Conservation (phyloP, 1,140 invertebrate genomes). For the Episyrphus balteatus region DNA sequence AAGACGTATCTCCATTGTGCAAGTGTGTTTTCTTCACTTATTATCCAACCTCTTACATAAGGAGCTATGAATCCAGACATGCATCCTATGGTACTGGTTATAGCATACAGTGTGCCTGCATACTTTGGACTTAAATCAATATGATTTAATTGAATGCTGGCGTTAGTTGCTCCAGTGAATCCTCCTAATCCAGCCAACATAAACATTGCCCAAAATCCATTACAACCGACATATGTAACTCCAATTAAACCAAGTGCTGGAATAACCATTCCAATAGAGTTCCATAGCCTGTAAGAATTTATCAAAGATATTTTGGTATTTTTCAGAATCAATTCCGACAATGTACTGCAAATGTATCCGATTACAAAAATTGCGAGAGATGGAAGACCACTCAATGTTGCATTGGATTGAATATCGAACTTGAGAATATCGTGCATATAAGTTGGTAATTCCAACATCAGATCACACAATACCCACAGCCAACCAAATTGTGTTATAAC, state of each 20-base stretch:
- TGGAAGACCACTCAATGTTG: conserved; percentile 66
- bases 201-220: conserved; percentile 55
- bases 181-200: conserved; percentile 60
- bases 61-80: conserved; percentile 80
- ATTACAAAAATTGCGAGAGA: conserved; percentile 61
- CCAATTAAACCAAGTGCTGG: conserved; percentile 62
- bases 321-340: conserved; percentile 57
- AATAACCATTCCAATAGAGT: conserved; percentile 60
- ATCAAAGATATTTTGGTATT: conserved; percentile 49
- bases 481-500: conserved; percentile 80
- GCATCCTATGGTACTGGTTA: conserved; percentile 78
- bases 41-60: conserved; percentile 60
- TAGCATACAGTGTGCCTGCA: conserved; percentile 78
- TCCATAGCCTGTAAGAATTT: conserved; percentile 64
- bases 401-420: conserved; percentile 76
- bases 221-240: conserved; percentile 65
- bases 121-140: conserved; percentile 74
- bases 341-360: conserved; percentile 54
- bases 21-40: conserved; percentile 65
- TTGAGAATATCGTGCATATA: conserved; percentile 89
- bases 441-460: conserved; percentile 83
- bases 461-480: conserved; percentile 90
- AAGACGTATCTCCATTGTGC: conserved; percentile 80
- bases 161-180: conserved; percentile 61
- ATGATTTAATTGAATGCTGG: conserved; percentile 79